Percentiles rank a stretch among this genome's conserved stretches.
Evolutionary conservation across 1,140 invertebrate species (phyloP).

Genomic region (Drosophila subpulchrella): DNA sequence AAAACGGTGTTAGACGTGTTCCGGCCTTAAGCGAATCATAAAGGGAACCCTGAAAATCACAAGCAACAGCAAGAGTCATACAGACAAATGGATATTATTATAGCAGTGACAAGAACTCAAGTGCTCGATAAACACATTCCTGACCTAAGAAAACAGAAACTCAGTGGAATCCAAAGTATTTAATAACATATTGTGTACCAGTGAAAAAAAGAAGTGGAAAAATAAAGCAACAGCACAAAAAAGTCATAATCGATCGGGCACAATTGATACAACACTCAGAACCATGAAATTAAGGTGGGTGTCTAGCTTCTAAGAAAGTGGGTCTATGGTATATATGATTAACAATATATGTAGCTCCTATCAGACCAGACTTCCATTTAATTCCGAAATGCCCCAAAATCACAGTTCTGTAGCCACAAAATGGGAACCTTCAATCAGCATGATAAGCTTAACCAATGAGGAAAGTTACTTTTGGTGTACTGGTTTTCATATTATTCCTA

Average conservation of each 20-base stretch:
- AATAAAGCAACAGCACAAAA: slow-evolving; percentile 15
- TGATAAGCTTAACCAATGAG: slow-evolving; percentile 55
- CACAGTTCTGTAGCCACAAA: slow-evolving; percentile 14
- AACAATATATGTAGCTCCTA: slow-evolving; percentile 7
- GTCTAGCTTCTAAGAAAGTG: neutral
- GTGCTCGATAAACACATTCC: slow-evolving; percentile 64
- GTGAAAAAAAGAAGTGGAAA: slow-evolving; percentile 31
- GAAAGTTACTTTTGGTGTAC: slow-evolving; percentile 8
- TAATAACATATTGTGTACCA: slow-evolving; percentile 38
- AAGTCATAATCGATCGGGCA: slow-evolving; percentile 34
- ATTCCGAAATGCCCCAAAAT: slow-evolving; percentile 22
- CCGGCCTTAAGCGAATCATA: neutral
- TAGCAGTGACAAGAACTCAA: slow-evolving; percentile 51
- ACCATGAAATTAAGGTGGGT: slow-evolving; percentile 73
- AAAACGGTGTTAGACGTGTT: slow-evolving; percentile 69
- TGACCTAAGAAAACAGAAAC: slow-evolving; percentile 55
- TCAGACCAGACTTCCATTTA: slow-evolving; percentile 13
- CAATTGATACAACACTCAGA: slow-evolving; percentile 65
- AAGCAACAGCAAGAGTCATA: slow-evolving; percentile 23
- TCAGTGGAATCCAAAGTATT: slow-evolving; percentile 59
- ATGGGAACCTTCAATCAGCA: slow-evolving; percentile 32
- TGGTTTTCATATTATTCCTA: slow-evolving; percentile 16
- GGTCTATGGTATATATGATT: slow-evolving; percentile 13
- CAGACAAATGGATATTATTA: slow-evolving; percentile 56
- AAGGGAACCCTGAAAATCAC: slow-evolving; percentile 21